Conservation (phyloP, 2,888 invertebrate genomes). For the Ditylenchus weischeri region DNA sequence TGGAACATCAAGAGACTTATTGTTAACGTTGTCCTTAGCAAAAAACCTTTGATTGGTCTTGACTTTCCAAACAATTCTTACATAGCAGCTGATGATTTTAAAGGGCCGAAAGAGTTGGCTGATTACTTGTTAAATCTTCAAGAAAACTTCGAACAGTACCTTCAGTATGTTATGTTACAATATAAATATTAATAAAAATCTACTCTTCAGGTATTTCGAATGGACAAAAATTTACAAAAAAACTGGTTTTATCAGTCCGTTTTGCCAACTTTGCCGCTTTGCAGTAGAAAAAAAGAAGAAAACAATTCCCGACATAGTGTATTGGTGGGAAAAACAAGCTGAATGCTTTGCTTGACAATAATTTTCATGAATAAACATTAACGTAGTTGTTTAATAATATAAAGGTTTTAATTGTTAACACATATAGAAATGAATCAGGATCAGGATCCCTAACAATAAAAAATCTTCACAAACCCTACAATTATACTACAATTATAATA, state of each 20-base stretch:
- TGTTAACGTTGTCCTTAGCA: slow-evolving; percentile 14
- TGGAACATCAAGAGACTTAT: slow-evolving; percentile 16
- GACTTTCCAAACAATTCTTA: slow-evolving; percentile 14
- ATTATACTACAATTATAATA: no score
- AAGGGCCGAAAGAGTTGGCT: slow-evolving; percentile 13
- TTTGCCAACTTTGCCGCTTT: slow-evolving; percentile 5
- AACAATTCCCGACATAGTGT: background rate
- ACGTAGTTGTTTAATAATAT: no score
- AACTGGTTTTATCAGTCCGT: background rate
- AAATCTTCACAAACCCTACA: no score
- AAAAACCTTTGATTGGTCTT: slow-evolving; percentile 9
- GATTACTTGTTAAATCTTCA: slow-evolving; percentile 3
- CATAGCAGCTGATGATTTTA: slow-evolving; percentile 23
- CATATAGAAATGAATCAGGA: no score
- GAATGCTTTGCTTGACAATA: no score
- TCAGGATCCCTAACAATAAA: no score
- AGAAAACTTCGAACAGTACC: slow-evolving; percentile 6
- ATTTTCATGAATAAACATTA: no score
- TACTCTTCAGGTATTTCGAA: slow-evolving; percentile 8
- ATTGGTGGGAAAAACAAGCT: background rate
- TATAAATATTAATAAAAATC: background rate
- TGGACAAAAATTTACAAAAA: slow-evolving; percentile 19
- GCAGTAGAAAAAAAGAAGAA: background rate
- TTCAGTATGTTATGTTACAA: slow-evolving; percentile 4
- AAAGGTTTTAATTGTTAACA: no score